Conservation (phyloP, 1,140 invertebrate genomes). For the Drosophila subpulchrella region DNA sequence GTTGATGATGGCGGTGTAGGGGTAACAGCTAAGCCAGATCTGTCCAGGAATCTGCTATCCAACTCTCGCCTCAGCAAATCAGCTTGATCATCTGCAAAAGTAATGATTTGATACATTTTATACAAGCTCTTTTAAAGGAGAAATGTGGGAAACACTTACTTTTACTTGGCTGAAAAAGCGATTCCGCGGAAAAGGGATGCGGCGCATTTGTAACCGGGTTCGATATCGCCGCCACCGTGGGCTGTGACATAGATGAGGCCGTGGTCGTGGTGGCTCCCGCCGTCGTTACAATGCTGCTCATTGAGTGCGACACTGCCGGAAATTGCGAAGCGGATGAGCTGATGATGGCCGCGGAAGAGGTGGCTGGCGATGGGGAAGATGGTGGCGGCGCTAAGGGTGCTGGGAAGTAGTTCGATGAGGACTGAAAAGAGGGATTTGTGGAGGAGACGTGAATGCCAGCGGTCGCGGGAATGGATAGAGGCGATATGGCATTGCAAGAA, state of each 20-base stretch:
- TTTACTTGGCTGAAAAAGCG: conserved; percentile 92
- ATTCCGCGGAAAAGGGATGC: conserved; percentile 93
- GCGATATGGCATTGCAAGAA: conserved; percentile 64
- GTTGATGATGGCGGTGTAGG: conserved; percentile 85
- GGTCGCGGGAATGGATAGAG: conserved; percentile 55
- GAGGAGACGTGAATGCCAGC: conserved; percentile 28
- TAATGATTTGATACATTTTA: background rate
- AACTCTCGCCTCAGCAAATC: conserved; percentile 96
- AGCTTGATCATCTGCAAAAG: conserved; percentile 87
- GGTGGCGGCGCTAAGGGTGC: conserved; percentile 84
- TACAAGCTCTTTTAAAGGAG: background rate
- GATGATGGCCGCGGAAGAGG: conserved; percentile 34
- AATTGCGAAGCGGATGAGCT: conserved; percentile 32
- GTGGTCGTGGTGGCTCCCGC: conserved; percentile 49
- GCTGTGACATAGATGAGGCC: conserved; percentile 38
- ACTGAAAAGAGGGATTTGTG: conserved; percentile 51
- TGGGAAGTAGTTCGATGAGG: conserved; percentile 66
- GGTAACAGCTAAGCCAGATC: conserved; percentile 79
- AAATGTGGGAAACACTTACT: conserved; percentile 36
- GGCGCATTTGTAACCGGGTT: conserved; percentile 84
- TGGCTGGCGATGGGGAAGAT: conserved; percentile 77
- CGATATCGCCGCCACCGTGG: conserved; percentile 82
- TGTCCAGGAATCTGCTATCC: conserved; percentile 93
- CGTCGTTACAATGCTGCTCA: conserved; percentile 43
- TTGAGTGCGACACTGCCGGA: conserved; percentile 40